Evolutionary conservation across 2,113 vertebrate species (phyloP), one percentile per base, ranked within the genome.

Genomic region (Alectura lathami): DNA sequence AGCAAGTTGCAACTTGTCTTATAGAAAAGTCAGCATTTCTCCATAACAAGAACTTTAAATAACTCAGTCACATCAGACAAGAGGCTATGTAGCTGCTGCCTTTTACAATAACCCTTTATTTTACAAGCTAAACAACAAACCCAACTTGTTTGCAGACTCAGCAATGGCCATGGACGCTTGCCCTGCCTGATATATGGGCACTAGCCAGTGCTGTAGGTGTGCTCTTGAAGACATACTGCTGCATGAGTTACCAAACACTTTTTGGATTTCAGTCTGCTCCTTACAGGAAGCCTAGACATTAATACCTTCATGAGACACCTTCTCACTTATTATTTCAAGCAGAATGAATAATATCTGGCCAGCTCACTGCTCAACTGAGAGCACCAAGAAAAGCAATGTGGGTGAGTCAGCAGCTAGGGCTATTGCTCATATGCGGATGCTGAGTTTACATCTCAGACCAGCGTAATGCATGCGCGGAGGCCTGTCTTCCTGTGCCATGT

Each of bases 401-500:
- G 47, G 22, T 94, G 91, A 96, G 73, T 96, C 94, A 96, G 91
- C 86, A 91, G 73, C 81, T 34, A 51, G 34, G 67, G 66, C 66
- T 90, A 50, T 90, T 90, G 93, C 92, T 94, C 80, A 53, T 75
- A 27, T 30, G 47, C 13, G 69, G 73, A 36, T 75, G 36, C 42
- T 2, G 7, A 68, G 30, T 68, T 56, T 53, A 60, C 0, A 1
- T 26, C 60, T 4, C 22, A 93, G 79, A 72, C 24, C 64, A 45
- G 30, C 1, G 13, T 43, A 84, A 68, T 0, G 1, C 75, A 51
- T 0, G 3, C 13, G 3, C 23, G 82, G 42, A 94, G 29, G 47
- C 88, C 64, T 77, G 56, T 7, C 50, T 66, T 45, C 26, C 78
- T 6, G 7, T 62, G 57, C 70, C 75, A 83, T 8, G 54, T 66